Base-by-base conservation (phyloP, 1,140 invertebrate species). In the Xylocopa sonorina region DNA sequence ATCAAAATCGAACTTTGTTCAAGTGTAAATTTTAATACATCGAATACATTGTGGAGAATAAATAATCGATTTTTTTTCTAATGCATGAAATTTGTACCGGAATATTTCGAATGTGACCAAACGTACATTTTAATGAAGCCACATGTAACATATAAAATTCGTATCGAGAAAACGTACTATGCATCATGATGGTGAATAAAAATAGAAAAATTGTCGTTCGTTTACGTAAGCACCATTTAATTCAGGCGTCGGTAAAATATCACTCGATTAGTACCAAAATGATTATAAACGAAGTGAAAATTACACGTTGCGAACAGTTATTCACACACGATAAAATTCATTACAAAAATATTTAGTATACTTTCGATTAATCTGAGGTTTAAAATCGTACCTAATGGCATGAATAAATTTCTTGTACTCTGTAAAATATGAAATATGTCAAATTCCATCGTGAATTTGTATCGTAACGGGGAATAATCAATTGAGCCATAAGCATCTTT, bases 341-440 rank as follows among this genome's bases (percentile, higher is more conserved):
- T 72, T 78, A 78, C 12, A 78, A 78, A 78, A 78, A 72, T 78
- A 78, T 62, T 66, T 46, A 4, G 4, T 43, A 48, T 57, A n/a
- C 72, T 51, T 51, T 34, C 14, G 7, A 71, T 38, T 12, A 24
- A 64, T 55, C 21, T 55, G 29, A 43, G 50, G 24, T 55, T 53
- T 32, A 24, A 53, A 55, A 72, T 53, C n/a, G 32, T 71, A 38
- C 27, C 6, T 24, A 48, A 32, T 57, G 48, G 66, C 53, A 73
- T 21, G 53, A 78, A 48, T 43, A 64, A 46, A 38, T 57, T 58
- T 21, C 64, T 27, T 58, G 16, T 66, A 50, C 18, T 58, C 38
- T 38, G 53, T 32, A 27, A 55, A 68, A 63, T 66, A 60, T 46
- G 75, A 51, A 57, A 55, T 41, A 71, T 66, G 3, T 43, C 7